Conservation (phyloP, 2,113 vertebrate species). For the Cyphomyrus plagiostoma region DNA sequence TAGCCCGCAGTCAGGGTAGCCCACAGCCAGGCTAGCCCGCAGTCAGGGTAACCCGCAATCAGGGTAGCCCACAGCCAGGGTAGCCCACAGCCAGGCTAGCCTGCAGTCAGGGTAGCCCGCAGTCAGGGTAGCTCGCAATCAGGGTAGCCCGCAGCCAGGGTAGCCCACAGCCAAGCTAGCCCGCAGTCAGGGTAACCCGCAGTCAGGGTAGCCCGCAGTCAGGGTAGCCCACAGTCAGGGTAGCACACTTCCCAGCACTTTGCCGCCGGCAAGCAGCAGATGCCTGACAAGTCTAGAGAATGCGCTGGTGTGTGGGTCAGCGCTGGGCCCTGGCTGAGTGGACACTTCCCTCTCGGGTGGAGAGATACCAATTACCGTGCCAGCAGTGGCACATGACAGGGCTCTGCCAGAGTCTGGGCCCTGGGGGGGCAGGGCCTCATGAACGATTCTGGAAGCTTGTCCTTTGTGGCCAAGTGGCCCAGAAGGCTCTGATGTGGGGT, state of each 20-base stretch:
- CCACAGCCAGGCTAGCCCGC: too few relatives aligned
- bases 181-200: too few relatives aligned
- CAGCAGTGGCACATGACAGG: not conserved
- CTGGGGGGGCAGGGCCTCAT: not conserved
- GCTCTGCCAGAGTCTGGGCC: not conserved
- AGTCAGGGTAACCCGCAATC: too few relatives aligned
- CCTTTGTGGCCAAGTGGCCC: not conserved
- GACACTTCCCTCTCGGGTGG: not conserved
- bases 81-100: too few relatives aligned
- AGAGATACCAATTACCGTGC: not conserved
- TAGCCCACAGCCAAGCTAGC: too few relatives aligned
- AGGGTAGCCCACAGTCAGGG: not conserved
- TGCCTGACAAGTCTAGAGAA: not conserved
- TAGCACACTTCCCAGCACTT: not conserved
- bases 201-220: too few relatives aligned
- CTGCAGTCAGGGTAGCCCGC: too few relatives aligned
- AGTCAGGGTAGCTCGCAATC: too few relatives aligned
- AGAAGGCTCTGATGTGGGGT: not conserved
- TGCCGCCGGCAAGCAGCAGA: not conserved
- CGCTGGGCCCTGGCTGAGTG: not conserved
- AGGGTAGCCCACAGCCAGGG: too few relatives aligned
- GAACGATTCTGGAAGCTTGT: not conserved
- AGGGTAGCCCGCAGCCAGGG: too few relatives aligned
- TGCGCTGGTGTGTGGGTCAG: not conserved
- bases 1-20: too few relatives aligned